Evolutionary conservation across 92 coral and sea anemone genomes (phyloP).

Genomic region (Micromussa lordhowensis): DNA sequence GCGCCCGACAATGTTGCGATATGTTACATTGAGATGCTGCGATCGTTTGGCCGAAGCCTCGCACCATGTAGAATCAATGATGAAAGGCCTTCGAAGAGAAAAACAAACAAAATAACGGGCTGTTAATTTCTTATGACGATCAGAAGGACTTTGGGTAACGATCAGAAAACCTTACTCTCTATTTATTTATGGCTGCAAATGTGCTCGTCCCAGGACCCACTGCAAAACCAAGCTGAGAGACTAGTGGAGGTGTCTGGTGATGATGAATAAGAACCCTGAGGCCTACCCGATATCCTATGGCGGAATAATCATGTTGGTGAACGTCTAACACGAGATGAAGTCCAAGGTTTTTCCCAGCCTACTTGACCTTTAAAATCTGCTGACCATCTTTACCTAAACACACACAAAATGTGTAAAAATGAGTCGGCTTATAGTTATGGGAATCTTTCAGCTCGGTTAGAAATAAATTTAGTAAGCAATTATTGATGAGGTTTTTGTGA

Average conservation of each 20-base stretch:
- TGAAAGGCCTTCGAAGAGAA: too few relatives aligned
- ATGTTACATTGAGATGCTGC: too few relatives aligned
- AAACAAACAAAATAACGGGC: too few relatives aligned
- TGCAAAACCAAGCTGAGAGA: conserved; percentile 70
- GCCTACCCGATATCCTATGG: conserved; percentile 44
- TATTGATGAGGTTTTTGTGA: too few relatives aligned
- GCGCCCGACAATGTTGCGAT: too few relatives aligned
- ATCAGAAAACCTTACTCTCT: conserved; percentile 43
- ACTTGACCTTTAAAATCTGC: conserved; percentile 40
- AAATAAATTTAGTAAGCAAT: too few relatives aligned
- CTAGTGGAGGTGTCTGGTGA: conserved; percentile 65
- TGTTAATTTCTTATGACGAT: too few relatives aligned
- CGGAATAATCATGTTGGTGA: conserved; percentile 49
- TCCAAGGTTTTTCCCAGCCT: conserved; percentile 65
- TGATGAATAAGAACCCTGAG: conserved; percentile 64
- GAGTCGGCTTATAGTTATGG: neutral
- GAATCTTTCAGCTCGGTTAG: neutral
- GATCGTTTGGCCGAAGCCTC: too few relatives aligned
- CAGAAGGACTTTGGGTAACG: too few relatives aligned
- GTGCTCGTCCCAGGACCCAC: conserved; percentile 69
- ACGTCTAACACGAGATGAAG: conserved; percentile 51
- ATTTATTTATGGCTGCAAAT: conserved; percentile 63
- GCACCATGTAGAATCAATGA: too few relatives aligned
- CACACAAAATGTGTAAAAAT: neutral
- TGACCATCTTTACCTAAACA: conserved; percentile 46